Conservation (phyloP, 2,888 invertebrate species). For the Drosophila paramelanica region DNA sequence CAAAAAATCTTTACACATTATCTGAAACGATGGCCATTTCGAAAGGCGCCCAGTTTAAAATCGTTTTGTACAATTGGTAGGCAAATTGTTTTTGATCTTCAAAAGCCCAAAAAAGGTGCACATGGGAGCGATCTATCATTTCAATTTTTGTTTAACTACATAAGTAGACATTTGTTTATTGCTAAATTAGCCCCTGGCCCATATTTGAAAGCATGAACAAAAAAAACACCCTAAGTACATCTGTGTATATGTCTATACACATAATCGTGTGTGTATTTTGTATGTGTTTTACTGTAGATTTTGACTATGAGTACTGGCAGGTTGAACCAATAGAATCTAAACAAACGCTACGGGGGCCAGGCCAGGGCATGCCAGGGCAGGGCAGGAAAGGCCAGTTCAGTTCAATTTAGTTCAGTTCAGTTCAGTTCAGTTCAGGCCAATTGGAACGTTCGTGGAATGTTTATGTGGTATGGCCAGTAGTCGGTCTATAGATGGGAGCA, state of each 20-base stretch:
- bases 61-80: neutral
- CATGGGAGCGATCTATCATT: slow-evolving; percentile 18
- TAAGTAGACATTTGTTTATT: slow-evolving; percentile 42
- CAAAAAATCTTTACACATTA: too few species aligned
- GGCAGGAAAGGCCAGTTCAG: neutral
- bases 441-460: slow-evolving; percentile 53
- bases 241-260: slow-evolving; percentile 2
- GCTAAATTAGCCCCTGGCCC: slow-evolving; percentile 29
- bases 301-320: slow-evolving; percentile 23
- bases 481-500: slow-evolving; percentile 19
- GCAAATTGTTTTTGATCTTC: slow-evolving; percentile 51
- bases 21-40: neutral
- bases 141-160: slow-evolving; percentile 19
- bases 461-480: slow-evolving; percentile 39
- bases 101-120: slow-evolving; percentile 26
- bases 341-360: neutral
- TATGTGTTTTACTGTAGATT: slow-evolving; percentile 15
- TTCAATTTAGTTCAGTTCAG: neutral
- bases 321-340: slow-evolving; percentile 34
- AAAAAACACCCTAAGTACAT: slow-evolving; percentile 6
- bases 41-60: slow-evolving; percentile 3
- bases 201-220: slow-evolving; percentile 16
- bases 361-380: neutral
- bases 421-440: slow-evolving; percentile 13
- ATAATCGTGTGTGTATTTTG: slow-evolving; percentile 1